Percentiles rank a stretch among this genome's conserved stretches.
Conservation (phyloP, 1,140 invertebrate genomes). For the Drosophila subpulchrella region DNA sequence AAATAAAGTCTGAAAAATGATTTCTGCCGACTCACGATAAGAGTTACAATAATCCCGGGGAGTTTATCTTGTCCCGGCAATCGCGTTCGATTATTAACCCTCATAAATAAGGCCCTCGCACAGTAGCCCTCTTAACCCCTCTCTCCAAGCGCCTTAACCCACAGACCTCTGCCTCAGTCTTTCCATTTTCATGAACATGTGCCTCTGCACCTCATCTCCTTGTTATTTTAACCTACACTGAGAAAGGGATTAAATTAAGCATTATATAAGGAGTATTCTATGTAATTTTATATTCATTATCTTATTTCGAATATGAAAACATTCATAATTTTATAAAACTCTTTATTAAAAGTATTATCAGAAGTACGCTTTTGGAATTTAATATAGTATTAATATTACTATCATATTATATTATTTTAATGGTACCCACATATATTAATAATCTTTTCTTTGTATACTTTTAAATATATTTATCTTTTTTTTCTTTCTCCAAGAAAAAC, state of each 20-base stretch:
- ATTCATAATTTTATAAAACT: no score
- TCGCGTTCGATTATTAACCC: conserved; percentile 80
- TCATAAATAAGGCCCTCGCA: conserved; percentile 64
- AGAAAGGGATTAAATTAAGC: background rate
- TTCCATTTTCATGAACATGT: conserved; percentile 67
- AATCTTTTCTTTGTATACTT: no score
- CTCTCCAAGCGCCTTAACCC: conserved; percentile 14
- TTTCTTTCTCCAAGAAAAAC: no score
- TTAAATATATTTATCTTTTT: no score
- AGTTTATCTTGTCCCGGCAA: conserved; percentile 69
- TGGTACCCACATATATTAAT: no score
- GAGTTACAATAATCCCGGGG: conserved; percentile 27
- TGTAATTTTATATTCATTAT: no score
- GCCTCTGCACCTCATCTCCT: conserved; percentile 4
- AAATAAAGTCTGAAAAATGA: conserved; percentile 7
- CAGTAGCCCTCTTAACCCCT: conserved; percentile 50
- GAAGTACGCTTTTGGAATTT: no score
- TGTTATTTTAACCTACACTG: background rate
- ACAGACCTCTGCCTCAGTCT: conserved; percentile 18
- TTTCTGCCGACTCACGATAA: conserved; percentile 73
- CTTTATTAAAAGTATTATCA: no score
- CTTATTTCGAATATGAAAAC: no score
- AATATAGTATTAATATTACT: no score
- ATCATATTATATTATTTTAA: no score
- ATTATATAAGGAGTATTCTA: no score